Percentiles rank a stretch among this genome's conserved stretches.
Evolutionary conservation across 35 echinoderm and acorn worm genomes (phyloP).

Genomic region (Heliocidaris erythrogramma): DNA sequence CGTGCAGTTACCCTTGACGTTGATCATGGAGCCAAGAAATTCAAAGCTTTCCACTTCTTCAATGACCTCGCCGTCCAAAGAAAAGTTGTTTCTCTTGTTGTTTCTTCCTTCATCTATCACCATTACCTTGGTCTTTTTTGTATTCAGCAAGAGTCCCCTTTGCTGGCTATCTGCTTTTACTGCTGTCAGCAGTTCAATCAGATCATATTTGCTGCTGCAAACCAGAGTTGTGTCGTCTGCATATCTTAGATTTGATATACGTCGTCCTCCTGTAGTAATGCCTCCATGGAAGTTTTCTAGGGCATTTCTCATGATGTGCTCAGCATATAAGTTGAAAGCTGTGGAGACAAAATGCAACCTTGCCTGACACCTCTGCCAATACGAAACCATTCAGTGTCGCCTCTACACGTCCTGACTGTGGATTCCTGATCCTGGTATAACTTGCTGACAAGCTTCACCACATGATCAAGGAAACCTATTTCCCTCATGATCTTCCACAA

Average conservation of each 20-base stretch:
- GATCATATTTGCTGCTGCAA: background rate
- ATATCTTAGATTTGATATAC: conserved; percentile 38
- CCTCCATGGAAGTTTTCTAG: conserved; percentile 43
- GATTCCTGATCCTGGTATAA: conserved; percentile 41
- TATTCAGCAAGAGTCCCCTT: background rate
- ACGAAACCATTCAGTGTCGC: conserved; percentile 39
- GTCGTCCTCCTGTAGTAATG: conserved; percentile 13
- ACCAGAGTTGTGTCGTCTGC: conserved; percentile 53
- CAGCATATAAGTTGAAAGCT: conserved; percentile 59
- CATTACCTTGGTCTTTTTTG: too few species aligned
- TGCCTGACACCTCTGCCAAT: conserved; percentile 51
- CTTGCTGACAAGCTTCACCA: conserved; percentile 38
- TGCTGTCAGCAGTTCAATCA: background rate
- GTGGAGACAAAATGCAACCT: conserved; percentile 52
- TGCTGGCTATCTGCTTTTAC: background rate
- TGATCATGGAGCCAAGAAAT: conserved; percentile 15
- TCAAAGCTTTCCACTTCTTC: conserved; percentile 36
- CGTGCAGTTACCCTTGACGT: background rate
- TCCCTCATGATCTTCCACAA: conserved; percentile 36
- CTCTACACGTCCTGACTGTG: conserved; percentile 23
- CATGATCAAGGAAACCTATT: conserved; percentile 28
- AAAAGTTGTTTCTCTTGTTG: background rate
- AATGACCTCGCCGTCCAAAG: conserved; percentile 26
- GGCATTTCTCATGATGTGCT: conserved; percentile 32
- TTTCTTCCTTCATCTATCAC: background rate